Base-by-base conservation (phyloP, 1,140 invertebrate species). In the Drosophila navojoa region DNA sequence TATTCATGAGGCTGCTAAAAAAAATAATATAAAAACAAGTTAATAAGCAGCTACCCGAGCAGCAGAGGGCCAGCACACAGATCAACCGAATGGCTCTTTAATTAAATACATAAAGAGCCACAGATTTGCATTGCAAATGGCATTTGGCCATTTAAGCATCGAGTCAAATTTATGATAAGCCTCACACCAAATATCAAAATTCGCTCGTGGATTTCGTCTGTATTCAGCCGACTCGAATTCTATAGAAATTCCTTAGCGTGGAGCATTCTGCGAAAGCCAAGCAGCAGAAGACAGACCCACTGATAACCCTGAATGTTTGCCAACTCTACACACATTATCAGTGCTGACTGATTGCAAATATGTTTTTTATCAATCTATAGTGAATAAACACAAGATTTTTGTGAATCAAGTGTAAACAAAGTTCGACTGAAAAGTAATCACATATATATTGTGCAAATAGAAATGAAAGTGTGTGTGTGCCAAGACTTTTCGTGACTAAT, bases 81-180 rank as follows among this genome's bases (percentile, higher is more conserved):
- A 69, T 72, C 45, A 69, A 22, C 74, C 42, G 67, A 80, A 81
- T 80, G 69, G 75, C 27, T 40, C 71, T 81, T 81, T 86, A 86
- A 86, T 86, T 86, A 86, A 86, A 75, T 87, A 69, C 79, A 68
- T 82, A 81, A 87, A 76, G 63, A 75, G 45, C 71, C 59, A 16
- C 66, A 47, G 13, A 78, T 86, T 87, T 76, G 82, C 82, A 87
- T 68, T 86, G 82, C 84, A 87, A 87, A 86, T 86, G 47, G 57
- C 22, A 50, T 35, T 45, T 22, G 60, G 45, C 62, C 67, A 79
- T 84, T 82, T 78, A 63, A 64, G 62, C 66, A 64, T 69, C 54
- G 49, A 15, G 32, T 61, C 7, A 52, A 73, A 79, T 79, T 82
- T 87, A 87, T 68, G 76, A 67, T 87, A 79, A 86, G 76, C 69